A percentile compares a stretch with the other conserved stretches of the same genome.
Evolutionary conservation across 2,113 vertebrate genomes (phyloP).

Genomic region (Eleginops maclovinus): DNA sequence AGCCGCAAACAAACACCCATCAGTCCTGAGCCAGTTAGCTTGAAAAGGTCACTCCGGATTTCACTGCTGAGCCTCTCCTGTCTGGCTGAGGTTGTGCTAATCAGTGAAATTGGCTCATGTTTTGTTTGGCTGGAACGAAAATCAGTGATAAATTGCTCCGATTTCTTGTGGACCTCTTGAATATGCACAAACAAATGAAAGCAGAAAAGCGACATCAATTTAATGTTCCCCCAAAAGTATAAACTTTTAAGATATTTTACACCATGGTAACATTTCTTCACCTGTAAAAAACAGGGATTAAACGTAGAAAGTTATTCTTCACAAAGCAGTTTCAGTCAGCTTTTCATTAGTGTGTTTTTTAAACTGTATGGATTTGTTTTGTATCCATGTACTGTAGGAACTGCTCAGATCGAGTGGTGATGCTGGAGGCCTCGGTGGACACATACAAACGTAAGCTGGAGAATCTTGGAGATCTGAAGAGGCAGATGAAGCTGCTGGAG

Average conservation of each 20-base stretch:
- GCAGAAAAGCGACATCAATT: not conserved
- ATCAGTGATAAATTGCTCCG: not conserved
- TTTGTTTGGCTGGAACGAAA: constrained; percentile 1
- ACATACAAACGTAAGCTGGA: constrained; percentile 96
- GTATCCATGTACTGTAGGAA: constrained; percentile 63
- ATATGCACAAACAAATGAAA: not conserved
- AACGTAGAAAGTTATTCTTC: not conserved
- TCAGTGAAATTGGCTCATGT: constrained; percentile 6
- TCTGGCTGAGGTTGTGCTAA: not conserved
- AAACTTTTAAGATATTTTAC: not conserved
- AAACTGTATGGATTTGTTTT: not conserved
- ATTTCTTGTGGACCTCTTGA: not conserved
- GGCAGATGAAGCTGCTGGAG: constrained; percentile 94
- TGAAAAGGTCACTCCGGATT: not conserved
- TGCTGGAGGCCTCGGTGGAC: constrained; percentile 94
- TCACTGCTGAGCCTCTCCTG: not conserved
- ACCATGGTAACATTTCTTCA: not conserved
- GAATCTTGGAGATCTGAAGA: constrained; percentile 93
- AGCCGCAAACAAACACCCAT: not conserved
- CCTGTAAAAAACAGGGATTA: not conserved
- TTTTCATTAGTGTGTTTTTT: not conserved
- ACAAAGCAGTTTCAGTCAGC: not conserved
- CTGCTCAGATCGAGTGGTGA: constrained; percentile 92
- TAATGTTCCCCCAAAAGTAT: not conserved
- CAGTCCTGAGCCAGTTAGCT: not conserved